Percentiles rank a stretch among this genome's conserved stretches.
These are phyloP conservation scores for Drosophila ezoana DNA, from an alignment of 2,888 invertebrate species.

Conservation along the genomic window DNA sequence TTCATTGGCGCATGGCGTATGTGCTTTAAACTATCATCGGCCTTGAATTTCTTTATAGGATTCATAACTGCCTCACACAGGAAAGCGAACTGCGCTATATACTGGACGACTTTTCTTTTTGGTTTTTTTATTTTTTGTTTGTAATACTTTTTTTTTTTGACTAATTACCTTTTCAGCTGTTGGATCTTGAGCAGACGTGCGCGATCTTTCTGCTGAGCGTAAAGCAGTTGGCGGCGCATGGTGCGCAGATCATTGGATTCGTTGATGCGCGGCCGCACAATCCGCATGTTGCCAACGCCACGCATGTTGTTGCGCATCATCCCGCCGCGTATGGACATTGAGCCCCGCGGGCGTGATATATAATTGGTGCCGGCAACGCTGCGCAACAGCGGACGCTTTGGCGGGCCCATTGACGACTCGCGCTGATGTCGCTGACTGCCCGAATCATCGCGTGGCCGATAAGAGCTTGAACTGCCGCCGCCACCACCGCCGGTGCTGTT, in stretches of 20 bases:
- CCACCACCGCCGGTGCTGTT: slow-evolving; percentile 68
- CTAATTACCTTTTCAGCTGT: slow-evolving; percentile 84
- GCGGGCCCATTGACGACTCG: slow-evolving; percentile 84
- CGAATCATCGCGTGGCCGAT: slow-evolving; percentile 71
- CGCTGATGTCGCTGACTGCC: slow-evolving; percentile 76
- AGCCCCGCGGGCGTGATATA: slow-evolving; percentile 81
- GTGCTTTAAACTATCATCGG: slow-evolving; percentile 31
- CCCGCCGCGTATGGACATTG: slow-evolving; percentile 78
- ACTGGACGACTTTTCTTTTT: slow-evolving; percentile 20
- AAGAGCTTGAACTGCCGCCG: slow-evolving; percentile 71
- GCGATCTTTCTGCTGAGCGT: slow-evolving; percentile 84
- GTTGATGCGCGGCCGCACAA: slow-evolving; percentile 74
- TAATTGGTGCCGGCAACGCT: slow-evolving; percentile 82
- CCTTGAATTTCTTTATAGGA: slow-evolving; percentile 17
- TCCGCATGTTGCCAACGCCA: slow-evolving; percentile 78
- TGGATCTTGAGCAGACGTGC: slow-evolving; percentile 84
- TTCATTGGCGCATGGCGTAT: slow-evolving; percentile 29
- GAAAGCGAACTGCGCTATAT: slow-evolving; percentile 8
- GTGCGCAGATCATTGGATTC: slow-evolving; percentile 83
- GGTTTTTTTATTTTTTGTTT: slow-evolving; percentile 44
- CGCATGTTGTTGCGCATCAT: slow-evolving; percentile 77
- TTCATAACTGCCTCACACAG: slow-evolving; percentile 23
- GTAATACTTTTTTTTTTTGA: slow-evolving; percentile 37
- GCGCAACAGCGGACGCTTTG: slow-evolving; percentile 81
- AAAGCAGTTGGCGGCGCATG: slow-evolving; percentile 83